Evolutionary conservation across 2,888 invertebrate genomes (phyloP), one percentile per base, ranked within the genome.

Genomic region (Caenorhabditis uteleia): DNA sequence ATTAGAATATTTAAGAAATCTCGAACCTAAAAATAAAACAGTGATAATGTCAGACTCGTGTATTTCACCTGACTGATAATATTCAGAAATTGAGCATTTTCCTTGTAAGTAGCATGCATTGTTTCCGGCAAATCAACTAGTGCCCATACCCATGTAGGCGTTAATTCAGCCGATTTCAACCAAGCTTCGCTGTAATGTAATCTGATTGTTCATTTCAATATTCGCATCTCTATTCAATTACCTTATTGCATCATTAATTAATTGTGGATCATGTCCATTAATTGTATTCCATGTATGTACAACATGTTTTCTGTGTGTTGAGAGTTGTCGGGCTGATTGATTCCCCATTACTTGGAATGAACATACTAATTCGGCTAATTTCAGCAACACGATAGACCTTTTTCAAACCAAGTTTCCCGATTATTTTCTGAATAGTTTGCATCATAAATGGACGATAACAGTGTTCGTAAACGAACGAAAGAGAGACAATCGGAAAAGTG

Each of bases 131-230:
- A 61, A 47, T 72, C 75, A 2, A 75, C 68, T 8, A 75, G 40
- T 4, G 72, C 75, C 75, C 75, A 75, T 4, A 75, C 70, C 75
- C 75, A 75, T 8, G 75, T 75, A 2, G 75, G 75, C 5, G 75
- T 75, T 31, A 70, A 29, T 36, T 75, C 75, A 16, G 72, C 75
- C 3, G 72, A 66, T 39, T 69, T 68, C 14, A 75, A 45, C 75
- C 75, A 75, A 2, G 75, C 75, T 45, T 72, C 70, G 39, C 75
- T 74, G 56, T 29, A 74, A 65, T 8, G n/a, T 14, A n/a, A 14
- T 7, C 7, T 25, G 20, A 20, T 26, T 3, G 21, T 16, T 20
- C 8, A 18, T 14, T 16, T 8, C 2, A n/a, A 7, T 20, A 7
- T 47, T 18, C 27, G 3, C 26, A 16, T 18, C 49, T 21, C 14